These are phyloP conservation scores for Tinamus major DNA, from an alignment of 2,797 vertebrate genomes.

Conservation along the genomic window DNA sequence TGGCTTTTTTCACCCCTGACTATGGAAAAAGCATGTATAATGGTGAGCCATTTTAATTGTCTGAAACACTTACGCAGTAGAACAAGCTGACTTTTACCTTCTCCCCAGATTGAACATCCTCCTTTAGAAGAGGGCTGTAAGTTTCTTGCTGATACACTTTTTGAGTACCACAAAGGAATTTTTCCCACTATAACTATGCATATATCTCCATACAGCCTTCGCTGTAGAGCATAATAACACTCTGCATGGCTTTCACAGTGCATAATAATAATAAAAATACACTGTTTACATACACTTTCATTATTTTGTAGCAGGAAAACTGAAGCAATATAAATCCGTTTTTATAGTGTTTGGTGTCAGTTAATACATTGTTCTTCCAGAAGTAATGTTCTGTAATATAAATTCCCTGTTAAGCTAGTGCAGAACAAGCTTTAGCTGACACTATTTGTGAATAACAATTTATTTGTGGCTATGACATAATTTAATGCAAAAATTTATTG, in stretches of 20 bases:
- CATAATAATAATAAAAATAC: slow-evolving; percentile 50
- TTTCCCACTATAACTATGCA: neutral
- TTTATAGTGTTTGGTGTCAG: slow-evolving; percentile 48
- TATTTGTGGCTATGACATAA: slow-evolving; percentile 26
- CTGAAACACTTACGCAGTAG: neutral
- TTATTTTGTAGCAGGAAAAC: slow-evolving; percentile 52
- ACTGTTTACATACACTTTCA: slow-evolving; percentile 21
- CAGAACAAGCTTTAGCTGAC: slow-evolving; percentile 30
- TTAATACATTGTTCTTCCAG: slow-evolving; percentile 41
- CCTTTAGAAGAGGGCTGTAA: neutral
- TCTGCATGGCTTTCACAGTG: neutral
- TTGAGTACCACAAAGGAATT: neutral
- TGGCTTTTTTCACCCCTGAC: neutral
- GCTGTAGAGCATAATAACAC: neutral
- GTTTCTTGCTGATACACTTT: neutral
- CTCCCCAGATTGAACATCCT: neutral
- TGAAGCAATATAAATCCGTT: slow-evolving; percentile 48
- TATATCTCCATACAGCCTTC: neutral
- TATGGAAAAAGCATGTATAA: neutral
- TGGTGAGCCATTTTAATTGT: neutral
- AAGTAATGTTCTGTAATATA: slow-evolving; percentile 24
- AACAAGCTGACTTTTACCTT: neutral
- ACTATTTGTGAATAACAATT: slow-evolving; percentile 28
- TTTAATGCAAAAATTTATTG: slow-evolving; percentile 6
- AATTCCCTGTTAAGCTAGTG: neutral